Conservation (phyloP, 2,797 vertebrate genomes). For the Xenentodon cancila region DNA sequence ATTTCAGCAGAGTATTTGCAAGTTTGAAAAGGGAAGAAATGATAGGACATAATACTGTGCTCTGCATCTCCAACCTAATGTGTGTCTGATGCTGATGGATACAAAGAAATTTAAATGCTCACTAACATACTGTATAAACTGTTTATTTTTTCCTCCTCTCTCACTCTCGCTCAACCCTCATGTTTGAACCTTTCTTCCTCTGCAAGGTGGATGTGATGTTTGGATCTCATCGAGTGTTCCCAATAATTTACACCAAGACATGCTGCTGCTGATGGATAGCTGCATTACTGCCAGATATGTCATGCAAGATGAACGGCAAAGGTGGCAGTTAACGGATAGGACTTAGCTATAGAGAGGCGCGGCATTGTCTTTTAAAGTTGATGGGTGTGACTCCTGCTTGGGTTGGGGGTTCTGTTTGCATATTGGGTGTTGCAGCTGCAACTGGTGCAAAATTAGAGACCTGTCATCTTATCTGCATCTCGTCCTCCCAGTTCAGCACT, state of each 20-base stretch:
- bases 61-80: conserved; percentile 3
- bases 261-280: conserved; percentile 71
- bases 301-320: conserved; percentile 64
- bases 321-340: conserved; percentile 41
- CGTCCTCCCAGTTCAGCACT: conserved; percentile 19
- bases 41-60: background rate
- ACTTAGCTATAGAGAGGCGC: conserved; percentile 2
- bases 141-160: conserved; percentile 31
- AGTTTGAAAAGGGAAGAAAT: conserved; percentile 7
- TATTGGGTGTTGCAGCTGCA: conserved; percentile 12
- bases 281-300: conserved; percentile 83
- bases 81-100: conserved; percentile 41
- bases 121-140: conserved; percentile 73
- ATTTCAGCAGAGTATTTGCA: conserved; percentile 69
- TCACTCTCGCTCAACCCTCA: background rate
- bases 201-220: conserved; percentile 71
- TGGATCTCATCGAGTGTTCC: conserved; percentile 78
- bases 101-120: conserved; percentile 75
- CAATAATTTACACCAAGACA: conserved; percentile 85
- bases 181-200: conserved; percentile 18
- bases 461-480: conserved; percentile 35
- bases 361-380: conserved; percentile 34
- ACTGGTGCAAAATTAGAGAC: background rate
- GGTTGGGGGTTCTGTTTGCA: conserved; percentile 21
- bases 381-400: background rate